A percentile compares a stretch with the other conserved stretches of the same genome.
These are phyloP conservation scores for Augochlora pura DNA, from an alignment of 1,140 invertebrate species.

Conservation along the genomic window DNA sequence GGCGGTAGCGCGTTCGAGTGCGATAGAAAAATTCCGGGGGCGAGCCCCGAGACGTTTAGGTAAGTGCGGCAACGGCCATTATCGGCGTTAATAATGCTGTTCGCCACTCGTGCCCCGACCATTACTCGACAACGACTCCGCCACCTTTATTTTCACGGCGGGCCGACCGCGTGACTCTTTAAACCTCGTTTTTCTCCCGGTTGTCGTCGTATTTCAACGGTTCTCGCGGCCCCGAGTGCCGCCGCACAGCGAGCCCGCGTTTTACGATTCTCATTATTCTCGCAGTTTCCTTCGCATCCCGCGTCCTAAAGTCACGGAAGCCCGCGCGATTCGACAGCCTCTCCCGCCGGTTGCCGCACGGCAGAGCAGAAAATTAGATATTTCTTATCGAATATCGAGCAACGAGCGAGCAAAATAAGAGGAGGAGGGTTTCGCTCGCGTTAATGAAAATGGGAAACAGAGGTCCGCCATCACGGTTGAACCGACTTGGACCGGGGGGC, in stretches of 20 bases:
- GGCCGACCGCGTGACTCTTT: constrained; percentile 13
- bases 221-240: constrained; percentile 27
- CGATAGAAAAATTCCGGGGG: constrained; percentile 27
- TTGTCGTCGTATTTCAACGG: constrained; percentile 20
- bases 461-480: constrained; percentile 35
- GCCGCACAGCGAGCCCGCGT: neutral
- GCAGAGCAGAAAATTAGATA: too few species aligned
- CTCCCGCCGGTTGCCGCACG: too few species aligned
- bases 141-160: constrained; percentile 26
- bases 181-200: neutral
- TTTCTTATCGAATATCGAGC: too few species aligned
- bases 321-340: neutral
- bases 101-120: constrained; percentile 35
- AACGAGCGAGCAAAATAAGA: too few species aligned
- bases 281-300: neutral
- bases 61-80: constrained; percentile 64
- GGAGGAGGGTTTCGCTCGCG: neutral
- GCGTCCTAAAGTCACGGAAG: neutral
- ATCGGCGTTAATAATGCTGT: constrained; percentile 62
- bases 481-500: constrained; percentile 9
- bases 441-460: constrained; percentile 1
- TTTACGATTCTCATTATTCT: constrained; percentile 39
- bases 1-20: constrained; percentile 16
- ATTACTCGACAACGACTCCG: constrained; percentile 34
- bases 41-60: constrained; percentile 60